A percentile compares a stretch with the other conserved stretches of the same genome.
Conservation (phyloP, 2,797 vertebrate genomes). For the Poeciliopsis infans region DNA sequence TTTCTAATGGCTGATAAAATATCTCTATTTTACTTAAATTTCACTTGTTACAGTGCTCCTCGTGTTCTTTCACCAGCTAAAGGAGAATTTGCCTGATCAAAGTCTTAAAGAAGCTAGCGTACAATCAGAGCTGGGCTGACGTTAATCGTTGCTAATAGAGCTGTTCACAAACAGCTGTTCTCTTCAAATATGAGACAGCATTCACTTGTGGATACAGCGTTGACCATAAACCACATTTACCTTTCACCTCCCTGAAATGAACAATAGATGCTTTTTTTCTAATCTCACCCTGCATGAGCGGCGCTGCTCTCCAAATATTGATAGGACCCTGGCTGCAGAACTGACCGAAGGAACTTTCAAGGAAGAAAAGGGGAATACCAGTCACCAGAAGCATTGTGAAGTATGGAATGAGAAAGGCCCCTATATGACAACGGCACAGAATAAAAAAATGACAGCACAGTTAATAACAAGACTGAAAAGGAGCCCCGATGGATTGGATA, state of each 20-base stretch:
- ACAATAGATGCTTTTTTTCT: background rate
- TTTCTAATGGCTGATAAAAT: background rate
- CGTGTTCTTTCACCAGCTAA: background rate
- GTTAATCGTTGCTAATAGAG: slow-evolving; percentile 12
- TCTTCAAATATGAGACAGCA: slow-evolving; percentile 8
- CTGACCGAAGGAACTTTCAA: slow-evolving; percentile 81
- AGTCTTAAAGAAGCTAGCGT: background rate
- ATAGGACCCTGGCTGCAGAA: slow-evolving; percentile 84
- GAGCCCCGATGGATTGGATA: background rate
- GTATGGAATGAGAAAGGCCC: slow-evolving; percentile 82
- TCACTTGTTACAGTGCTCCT: background rate
- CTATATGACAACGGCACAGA: slow-evolving; percentile 22
- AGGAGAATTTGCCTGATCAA: background rate
- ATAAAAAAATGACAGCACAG: background rate
- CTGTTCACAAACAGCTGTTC: slow-evolving; percentile 24
- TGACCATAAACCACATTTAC: slow-evolving; percentile 13
- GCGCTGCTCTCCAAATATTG: slow-evolving; percentile 79
- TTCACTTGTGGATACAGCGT: slow-evolving; percentile 3
- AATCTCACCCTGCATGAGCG: slow-evolving; percentile 77
- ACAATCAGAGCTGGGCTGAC: background rate
- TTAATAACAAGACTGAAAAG: background rate
- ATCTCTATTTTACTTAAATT: background rate
- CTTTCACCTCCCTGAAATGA: background rate
- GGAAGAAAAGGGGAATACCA: slow-evolving; percentile 80
- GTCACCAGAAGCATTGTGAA: slow-evolving; percentile 75